Evolutionary conservation across 1,140 invertebrate species (phyloP), one percentile per base, ranked within the genome.

Genomic region (Mycetomoellerius zeteki): DNA sequence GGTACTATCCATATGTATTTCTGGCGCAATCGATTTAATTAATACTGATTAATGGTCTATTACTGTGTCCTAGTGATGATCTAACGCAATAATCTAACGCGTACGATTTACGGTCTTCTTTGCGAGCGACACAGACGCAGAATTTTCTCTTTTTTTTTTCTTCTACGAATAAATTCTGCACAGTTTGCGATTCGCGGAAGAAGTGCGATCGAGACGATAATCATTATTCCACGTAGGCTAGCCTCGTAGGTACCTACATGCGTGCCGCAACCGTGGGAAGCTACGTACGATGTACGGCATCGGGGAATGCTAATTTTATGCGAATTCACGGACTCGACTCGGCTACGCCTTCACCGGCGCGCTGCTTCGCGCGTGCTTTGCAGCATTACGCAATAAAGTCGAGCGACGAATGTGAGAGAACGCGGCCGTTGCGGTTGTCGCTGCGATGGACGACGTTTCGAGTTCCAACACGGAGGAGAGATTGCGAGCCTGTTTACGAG

Each of bases 221-320:
- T 92, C 87, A 89, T 91, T 92, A 92, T 92, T 91, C 90, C 91
- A 52, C 85, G 78, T 87, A 75, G 72, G 69, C 76, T 24, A 82
- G 43, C n/a, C 54, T 27, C 52, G 50, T 69, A 69, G 37, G 52
- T 77, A 87, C 77, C 60, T 65, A 88, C 54, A 52, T 54, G 58
- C n/a, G 56, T 69, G 54, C 75, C 65, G 62, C 72, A 50, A 87
- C 85, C 86, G 88, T 91, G 90, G 91, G 90, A 91, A 91, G 90
- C 80, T 37, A 58, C 77, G 71, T 10, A 43, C 30, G 30, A 30
- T 8, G 47, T 85, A 73, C 76, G 81, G 58, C 75, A 62, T 27
- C 84, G 73, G 84, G 47, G 90, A 93, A 93, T 92, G 92, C 88
- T 92, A 89, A 92, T 92, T 90, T 91, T 92, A 92, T 92, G 91